A percentile compares a stretch with the other conserved stretches of the same genome.
Evolutionary conservation across 2,113 vertebrate genomes (phyloP).

Genomic region (Pipra filicauda): DNA sequence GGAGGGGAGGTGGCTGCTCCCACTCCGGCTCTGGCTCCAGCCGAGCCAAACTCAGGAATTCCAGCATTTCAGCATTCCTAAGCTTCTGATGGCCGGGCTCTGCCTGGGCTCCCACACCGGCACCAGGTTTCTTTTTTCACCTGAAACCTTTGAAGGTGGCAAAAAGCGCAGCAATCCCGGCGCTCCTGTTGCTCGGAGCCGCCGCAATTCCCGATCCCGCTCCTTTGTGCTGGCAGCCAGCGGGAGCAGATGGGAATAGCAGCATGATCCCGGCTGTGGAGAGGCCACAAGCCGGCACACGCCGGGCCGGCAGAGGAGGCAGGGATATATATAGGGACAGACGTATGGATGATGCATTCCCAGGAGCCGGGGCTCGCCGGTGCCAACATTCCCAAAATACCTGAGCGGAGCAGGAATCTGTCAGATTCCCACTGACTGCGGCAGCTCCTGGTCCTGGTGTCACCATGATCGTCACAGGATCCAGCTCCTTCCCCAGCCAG

Average conservation of each 20-base stretch:
- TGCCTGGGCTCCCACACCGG: neutral
- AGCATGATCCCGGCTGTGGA: slow-evolving; percentile 42
- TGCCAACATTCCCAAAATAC: neutral
- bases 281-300: neutral
- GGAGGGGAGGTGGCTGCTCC: neutral
- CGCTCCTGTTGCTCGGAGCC: neutral
- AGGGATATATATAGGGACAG: slow-evolving; percentile 43
- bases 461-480: fast-evolving
- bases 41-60: neutral
- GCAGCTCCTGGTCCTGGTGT: neutral
- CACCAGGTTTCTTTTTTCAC: fast-evolving
- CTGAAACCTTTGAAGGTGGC: fast-evolving
- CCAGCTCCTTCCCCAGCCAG: neutral
- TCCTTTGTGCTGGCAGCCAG: neutral
- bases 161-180: fast-evolving
- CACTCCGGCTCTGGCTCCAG: fast-evolving
- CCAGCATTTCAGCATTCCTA: neutral
- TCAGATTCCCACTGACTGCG: neutral
- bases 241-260: slow-evolving; percentile 56
- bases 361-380: neutral
- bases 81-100: fast-evolving
- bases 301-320: neutral
- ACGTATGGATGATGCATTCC: slow-evolving; percentile 28
- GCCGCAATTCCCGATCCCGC: fast-evolving
- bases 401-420: neutral